Percentiles rank a stretch among this genome's conserved stretches.
phyloP scores from a whole-genome alignment of 2,888 invertebrate genomes.

The Metacarcinus magister region DNA sequence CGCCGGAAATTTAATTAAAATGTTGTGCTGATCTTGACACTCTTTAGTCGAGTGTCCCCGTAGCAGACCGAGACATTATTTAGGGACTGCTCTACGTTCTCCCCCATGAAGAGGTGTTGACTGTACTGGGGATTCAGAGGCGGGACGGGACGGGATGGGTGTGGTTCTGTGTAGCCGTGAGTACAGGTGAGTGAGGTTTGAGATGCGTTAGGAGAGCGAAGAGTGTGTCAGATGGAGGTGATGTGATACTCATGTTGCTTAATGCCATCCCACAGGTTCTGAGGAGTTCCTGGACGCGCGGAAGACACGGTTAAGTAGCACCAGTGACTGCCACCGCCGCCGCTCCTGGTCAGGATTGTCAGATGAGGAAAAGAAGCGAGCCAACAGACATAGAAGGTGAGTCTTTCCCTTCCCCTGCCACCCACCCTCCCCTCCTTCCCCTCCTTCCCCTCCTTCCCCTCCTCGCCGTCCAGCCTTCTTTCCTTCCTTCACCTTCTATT shows the following conservation, averaged over 20 bases:
- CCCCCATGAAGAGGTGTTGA: neutral
- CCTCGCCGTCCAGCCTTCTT: neutral
- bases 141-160: no score
- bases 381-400: slow-evolving; percentile 80
- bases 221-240: neutral
- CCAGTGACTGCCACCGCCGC: slow-evolving; percentile 72
- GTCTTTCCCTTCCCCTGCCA: slow-evolving; percentile 13
- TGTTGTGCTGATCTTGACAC: neutral
- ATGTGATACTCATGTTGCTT: neutral
- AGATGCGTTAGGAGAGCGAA: neutral
- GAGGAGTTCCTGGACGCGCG: slow-evolving; percentile 82
- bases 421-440: neutral
- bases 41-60: neutral
- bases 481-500: neutral
- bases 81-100: neutral
- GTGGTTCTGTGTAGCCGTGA: no score
- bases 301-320: slow-evolving; percentile 69
- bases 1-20: neutral
- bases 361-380: slow-evolving; percentile 82
- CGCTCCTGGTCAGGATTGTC: slow-evolving; percentile 82
- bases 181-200: neutral
- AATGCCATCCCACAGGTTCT: slow-evolving; percentile 72
- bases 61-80: neutral
- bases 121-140: no score
- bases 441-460: neutral